These are phyloP conservation scores for Callorhinus ursinus DNA, from an alignment of 2,113 vertebrate species.

Conservation along the genomic window DNA sequence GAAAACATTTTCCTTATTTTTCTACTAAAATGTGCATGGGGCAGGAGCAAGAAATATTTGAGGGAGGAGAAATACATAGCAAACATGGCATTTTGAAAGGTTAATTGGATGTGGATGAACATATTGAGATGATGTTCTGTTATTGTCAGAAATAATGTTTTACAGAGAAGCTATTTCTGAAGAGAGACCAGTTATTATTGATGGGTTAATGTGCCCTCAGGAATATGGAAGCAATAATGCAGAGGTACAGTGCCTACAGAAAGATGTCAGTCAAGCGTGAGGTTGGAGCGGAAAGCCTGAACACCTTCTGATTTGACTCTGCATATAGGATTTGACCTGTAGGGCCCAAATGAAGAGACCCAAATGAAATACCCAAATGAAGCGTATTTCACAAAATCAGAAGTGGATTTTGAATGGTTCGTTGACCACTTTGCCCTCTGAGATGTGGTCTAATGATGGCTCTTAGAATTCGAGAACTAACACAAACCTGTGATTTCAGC, in stretches of 20 bases:
- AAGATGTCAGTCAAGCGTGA: slow-evolving; percentile 18
- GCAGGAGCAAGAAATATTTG: slow-evolving; percentile 8
- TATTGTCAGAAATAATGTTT: slow-evolving; percentile 73
- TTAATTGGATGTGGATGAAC: slow-evolving; percentile 39
- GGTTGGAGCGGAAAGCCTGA: not conserved
- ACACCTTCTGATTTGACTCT: not conserved
- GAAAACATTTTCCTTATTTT: slow-evolving; percentile 22
- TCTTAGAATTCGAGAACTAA: slow-evolving; percentile 30
- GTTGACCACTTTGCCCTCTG: not conserved
- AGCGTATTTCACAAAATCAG: not conserved
- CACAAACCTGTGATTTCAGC: not conserved
- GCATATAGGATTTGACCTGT: not conserved
- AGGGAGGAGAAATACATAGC: slow-evolving; percentile 24
- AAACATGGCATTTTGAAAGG: slow-evolving; percentile 58
- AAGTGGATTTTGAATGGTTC: not conserved
- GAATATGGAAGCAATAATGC: slow-evolving; percentile 63
- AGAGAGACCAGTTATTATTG: slow-evolving; percentile 19
- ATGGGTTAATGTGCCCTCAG: not conserved
- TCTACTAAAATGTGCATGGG: not conserved
- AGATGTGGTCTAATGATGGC: not conserved
- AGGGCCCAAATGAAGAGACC: not conserved
- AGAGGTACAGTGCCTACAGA: not conserved
- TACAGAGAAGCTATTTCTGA: slow-evolving; percentile 69
- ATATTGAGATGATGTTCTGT: slow-evolving; percentile 50
- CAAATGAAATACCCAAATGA: not conserved